Evolutionary conservation across 2,113 vertebrate genomes (phyloP).

Genomic region (Semicossyphus pulcher): DNA sequence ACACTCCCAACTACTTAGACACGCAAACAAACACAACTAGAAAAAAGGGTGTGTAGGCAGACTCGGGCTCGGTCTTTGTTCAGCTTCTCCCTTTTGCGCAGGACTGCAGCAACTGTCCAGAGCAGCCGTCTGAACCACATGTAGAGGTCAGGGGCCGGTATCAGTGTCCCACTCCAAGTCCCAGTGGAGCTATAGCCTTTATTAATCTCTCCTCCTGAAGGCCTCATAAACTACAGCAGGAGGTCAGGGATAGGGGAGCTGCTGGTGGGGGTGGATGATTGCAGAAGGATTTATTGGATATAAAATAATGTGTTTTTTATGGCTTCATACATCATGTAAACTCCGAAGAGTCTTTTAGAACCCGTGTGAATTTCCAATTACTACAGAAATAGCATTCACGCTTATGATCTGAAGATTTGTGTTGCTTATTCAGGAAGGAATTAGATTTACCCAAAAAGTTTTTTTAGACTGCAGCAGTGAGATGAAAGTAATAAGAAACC

Average conservation of each 20-base stretch:
- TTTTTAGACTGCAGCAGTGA: neutral
- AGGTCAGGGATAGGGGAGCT: constrained; percentile 42
- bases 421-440: neutral
- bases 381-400: neutral
- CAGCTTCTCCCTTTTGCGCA: constrained; percentile 49
- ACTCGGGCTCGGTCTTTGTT: constrained; percentile 27
- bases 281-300: constrained; percentile 5
- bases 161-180: constrained; percentile 62
- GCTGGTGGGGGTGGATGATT: neutral
- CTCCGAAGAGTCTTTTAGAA: neutral
- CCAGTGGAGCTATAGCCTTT: constrained; percentile 71
- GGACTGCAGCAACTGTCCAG: constrained; percentile 68
- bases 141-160: constrained; percentile 70
- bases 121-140: constrained; percentile 72
- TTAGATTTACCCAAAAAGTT: too few relatives aligned
- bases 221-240: constrained; percentile 56
- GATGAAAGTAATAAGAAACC: neutral
- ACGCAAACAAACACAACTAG: constrained; percentile 36
- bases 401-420: neutral
- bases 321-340: constrained; percentile 3
- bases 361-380: neutral
- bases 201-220: constrained; percentile 74
- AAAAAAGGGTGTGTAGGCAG: constrained; percentile 54
- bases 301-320: constrained; percentile 28
- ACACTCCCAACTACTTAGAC: constrained; percentile 20